A percentile compares a stretch with the other conserved stretches of the same genome.
These are phyloP conservation scores for Leptobrachium ailaonicum DNA, from an alignment of 2,113 vertebrate genomes.

Conservation along the genomic window DNA sequence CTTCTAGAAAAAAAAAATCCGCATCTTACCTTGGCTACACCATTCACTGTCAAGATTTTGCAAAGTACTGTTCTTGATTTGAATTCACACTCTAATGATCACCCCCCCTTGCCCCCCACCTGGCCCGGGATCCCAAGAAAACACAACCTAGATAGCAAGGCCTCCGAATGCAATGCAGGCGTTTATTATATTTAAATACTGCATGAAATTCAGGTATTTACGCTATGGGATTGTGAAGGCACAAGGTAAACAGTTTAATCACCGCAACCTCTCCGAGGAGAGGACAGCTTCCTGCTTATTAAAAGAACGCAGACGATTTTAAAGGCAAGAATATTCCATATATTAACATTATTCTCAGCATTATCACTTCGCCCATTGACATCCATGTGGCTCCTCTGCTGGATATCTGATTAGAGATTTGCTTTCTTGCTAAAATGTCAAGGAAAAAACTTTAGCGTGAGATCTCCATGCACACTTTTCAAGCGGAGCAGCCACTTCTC, in stretches of 20 bases:
- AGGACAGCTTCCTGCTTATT: no score
- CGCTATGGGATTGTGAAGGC: not conserved
- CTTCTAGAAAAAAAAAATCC: not conserved
- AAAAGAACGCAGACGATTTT: no score
- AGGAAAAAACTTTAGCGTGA: no score
- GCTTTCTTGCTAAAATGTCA: no score
- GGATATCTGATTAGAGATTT: no score
- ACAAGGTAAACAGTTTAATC: not conserved
- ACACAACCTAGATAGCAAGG: conserved; percentile 11
- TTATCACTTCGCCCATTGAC: no score
- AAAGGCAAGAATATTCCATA: no score
- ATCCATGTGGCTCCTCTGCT: no score
- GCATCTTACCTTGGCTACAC: not conserved
- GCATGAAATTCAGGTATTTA: not conserved
- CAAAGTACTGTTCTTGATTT: conserved; percentile 19
- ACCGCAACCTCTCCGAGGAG: no score
- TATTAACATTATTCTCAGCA: no score
- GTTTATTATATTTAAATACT: conserved; percentile 4
- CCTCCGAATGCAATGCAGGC: conserved; percentile 3
- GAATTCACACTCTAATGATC: conserved; percentile 27
- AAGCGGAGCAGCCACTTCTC: no score
- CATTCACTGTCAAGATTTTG: conserved; percentile 20
- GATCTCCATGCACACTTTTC: no score
- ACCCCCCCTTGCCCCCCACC: not conserved
- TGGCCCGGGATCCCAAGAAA: conserved; percentile 14